These are phyloP conservation scores for Pteromalus puparum DNA, from an alignment of 1,140 invertebrate species.

Conservation along the genomic window DNA sequence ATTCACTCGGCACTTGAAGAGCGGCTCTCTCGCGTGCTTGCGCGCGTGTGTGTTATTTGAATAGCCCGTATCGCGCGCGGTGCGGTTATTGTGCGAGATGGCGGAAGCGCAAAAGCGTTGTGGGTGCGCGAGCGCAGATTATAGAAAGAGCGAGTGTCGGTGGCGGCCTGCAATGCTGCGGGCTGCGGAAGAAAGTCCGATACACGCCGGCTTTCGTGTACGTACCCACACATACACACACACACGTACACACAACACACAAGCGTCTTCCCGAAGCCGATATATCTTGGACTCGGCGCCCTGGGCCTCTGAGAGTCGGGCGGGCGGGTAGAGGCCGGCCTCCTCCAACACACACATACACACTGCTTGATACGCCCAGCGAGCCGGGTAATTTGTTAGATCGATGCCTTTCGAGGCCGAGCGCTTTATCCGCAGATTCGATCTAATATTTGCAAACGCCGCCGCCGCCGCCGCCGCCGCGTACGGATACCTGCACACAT, in stretches of 20 bases:
- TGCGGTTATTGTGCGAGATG: background rate
- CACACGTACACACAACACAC: too few relatives aligned
- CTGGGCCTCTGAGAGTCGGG: background rate
- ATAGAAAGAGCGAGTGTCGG: background rate
- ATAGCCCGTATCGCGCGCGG: background rate
- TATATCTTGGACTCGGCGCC: constrained; percentile 25
- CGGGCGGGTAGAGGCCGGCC: background rate
- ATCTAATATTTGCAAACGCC: constrained; percentile 65
- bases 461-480: constrained; percentile 46
- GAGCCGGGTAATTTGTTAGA: constrained; percentile 61
- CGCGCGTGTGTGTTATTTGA: background rate
- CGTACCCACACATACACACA: too few relatives aligned
- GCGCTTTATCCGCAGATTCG: constrained; percentile 58
- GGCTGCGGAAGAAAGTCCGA: background rate
- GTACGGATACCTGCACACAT: too few relatives aligned
- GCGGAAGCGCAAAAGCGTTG: background rate
- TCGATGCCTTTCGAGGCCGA: constrained; percentile 55
- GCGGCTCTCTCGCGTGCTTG: too few relatives aligned
- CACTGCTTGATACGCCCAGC: constrained; percentile 51
- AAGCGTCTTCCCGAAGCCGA: background rate
- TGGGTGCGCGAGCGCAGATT: background rate
- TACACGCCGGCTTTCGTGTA: too few relatives aligned
- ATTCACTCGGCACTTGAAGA: background rate
- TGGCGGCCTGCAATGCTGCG: background rate
- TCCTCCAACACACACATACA: constrained; percentile 10